Percentiles rank a stretch among this genome's conserved stretches.
Evolutionary conservation across 2,113 vertebrate species (phyloP).

Genomic region (Peromyscus californicus): DNA sequence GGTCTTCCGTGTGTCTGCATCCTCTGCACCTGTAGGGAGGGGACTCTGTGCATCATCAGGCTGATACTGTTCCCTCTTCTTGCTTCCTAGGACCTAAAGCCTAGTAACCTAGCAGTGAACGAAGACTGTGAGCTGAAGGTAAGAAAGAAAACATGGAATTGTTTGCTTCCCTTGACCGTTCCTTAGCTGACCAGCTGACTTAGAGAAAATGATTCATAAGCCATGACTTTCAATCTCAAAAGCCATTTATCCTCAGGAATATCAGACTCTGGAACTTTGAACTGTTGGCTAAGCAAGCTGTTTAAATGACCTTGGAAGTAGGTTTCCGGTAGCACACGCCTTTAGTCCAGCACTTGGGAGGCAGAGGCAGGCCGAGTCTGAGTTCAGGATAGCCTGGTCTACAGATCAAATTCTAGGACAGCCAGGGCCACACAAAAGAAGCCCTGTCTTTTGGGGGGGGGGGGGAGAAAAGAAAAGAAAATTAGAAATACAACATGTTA

Average conservation of each 20-base stretch:
- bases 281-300: not conserved
- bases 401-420: not conserved
- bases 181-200: not conserved
- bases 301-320: slow-evolving; percentile 25
- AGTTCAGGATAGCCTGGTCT: not conserved
- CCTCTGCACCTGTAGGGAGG: not conserved
- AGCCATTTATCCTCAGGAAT: not conserved
- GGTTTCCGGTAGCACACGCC: not conserved
- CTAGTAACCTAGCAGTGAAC: slow-evolving; percentile 98
- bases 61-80: slow-evolving; percentile 52
- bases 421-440: not conserved
- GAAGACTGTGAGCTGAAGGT: slow-evolving; percentile 99
- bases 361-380: not conserved
- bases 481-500: slow-evolving; percentile 35
- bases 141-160: slow-evolving; percentile 16
- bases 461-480: slow-evolving; percentile 6
- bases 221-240: slow-evolving; percentile 16
- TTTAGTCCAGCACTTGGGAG: not conserved
- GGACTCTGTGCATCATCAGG: not conserved
- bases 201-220: not conserved
- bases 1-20: not conserved
- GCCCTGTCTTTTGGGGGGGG: not conserved
- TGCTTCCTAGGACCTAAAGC: slow-evolving; percentile 94
- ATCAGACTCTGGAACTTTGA: slow-evolving; percentile 52
- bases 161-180: not conserved